A percentile compares a stretch with the other conserved stretches of the same genome.
These are phyloP conservation scores for Litoditis marina DNA, from an alignment of 2,888 invertebrate species.

Conservation along the genomic window DNA sequence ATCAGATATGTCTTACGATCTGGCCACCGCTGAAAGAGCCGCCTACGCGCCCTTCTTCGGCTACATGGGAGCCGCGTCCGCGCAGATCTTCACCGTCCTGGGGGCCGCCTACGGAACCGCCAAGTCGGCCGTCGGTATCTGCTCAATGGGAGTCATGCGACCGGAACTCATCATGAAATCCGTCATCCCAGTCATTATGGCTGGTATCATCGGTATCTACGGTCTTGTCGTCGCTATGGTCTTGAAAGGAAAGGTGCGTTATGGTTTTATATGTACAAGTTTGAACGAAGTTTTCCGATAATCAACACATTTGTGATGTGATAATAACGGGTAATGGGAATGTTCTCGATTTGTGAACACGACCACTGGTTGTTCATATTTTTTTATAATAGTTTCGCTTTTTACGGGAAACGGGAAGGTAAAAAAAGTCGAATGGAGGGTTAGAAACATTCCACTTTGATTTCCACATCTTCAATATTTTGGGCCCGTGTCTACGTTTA, in stretches of 20 bases:
- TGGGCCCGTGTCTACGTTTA: too few relatives aligned
- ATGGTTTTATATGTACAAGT: too few relatives aligned
- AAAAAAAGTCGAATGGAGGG: too few relatives aligned
- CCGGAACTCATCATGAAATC: slow-evolving; percentile 99
- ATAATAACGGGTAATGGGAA: too few relatives aligned
- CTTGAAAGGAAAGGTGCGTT: slow-evolving; percentile 68
- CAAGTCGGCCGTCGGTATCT: slow-evolving; percentile 98
- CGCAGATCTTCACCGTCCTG: slow-evolving; percentile 43
- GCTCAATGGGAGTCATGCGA: slow-evolving; percentile 99
- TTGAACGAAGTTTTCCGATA: too few relatives aligned
- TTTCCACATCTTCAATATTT: too few relatives aligned
- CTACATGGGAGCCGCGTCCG: slow-evolving; percentile 55
- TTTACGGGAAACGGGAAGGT: too few relatives aligned
- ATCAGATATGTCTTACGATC: slow-evolving; percentile 43
- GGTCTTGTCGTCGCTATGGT: slow-evolving; percentile 97
- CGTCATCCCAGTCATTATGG: slow-evolving; percentile 84
- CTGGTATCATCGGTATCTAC: slow-evolving; percentile 77
- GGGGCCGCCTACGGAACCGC: slow-evolving; percentile 74
- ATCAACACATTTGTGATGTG: too few relatives aligned
- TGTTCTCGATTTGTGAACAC: too few relatives aligned
- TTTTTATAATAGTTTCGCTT: too few relatives aligned
- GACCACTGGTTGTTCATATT: too few relatives aligned
- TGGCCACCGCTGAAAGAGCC: slow-evolving; percentile 45
- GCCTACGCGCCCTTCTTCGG: slow-evolving; percentile 56
- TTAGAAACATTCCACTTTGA: too few relatives aligned